phyloP scores from a whole-genome alignment of 2,888 invertebrate genomes.

The Cecidostiba fungosa region DNA sequence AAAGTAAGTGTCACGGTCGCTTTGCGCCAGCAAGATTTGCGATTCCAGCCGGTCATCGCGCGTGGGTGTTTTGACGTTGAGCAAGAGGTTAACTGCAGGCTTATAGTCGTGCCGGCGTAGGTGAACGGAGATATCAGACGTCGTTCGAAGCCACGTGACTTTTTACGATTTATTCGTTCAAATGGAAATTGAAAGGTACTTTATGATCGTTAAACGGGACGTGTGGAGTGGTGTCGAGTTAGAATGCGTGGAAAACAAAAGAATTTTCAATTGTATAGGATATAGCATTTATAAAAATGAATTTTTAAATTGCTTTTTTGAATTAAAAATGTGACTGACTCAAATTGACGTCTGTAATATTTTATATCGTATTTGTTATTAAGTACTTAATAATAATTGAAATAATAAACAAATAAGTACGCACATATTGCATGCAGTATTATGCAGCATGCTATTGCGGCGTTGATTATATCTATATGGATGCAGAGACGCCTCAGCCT shows the following conservation, averaged over 20 bases:
- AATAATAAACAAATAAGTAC: too few species aligned
- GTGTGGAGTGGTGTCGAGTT: background rate
- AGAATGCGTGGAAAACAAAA: background rate
- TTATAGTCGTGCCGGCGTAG: background rate
- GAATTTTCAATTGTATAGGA: background rate
- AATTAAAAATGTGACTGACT: too few species aligned
- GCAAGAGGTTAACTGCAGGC: slow-evolving; percentile 31
- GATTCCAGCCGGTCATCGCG: slow-evolving; percentile 28
- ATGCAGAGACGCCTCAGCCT: too few species aligned
- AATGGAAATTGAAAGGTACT: slow-evolving; percentile 1
- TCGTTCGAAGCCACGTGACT: background rate
- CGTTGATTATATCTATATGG: too few species aligned
- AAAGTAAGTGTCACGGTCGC: slow-evolving; percentile 37
- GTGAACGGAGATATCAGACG: slow-evolving; percentile 15
- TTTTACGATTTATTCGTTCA: slow-evolving; percentile 20
- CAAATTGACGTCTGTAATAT: too few species aligned
- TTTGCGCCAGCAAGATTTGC: slow-evolving; percentile 14
- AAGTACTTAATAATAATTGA: too few species aligned
- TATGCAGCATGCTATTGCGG: too few species aligned
- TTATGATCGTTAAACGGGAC: background rate
- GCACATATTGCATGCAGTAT: too few species aligned
- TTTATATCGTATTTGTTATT: too few species aligned
- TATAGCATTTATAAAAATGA: too few species aligned
- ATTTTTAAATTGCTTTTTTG: too few species aligned
- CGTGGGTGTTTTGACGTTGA: slow-evolving; percentile 34